Conservation (phyloP, 2,113 vertebrate genomes). For the Columba janthina region DNA sequence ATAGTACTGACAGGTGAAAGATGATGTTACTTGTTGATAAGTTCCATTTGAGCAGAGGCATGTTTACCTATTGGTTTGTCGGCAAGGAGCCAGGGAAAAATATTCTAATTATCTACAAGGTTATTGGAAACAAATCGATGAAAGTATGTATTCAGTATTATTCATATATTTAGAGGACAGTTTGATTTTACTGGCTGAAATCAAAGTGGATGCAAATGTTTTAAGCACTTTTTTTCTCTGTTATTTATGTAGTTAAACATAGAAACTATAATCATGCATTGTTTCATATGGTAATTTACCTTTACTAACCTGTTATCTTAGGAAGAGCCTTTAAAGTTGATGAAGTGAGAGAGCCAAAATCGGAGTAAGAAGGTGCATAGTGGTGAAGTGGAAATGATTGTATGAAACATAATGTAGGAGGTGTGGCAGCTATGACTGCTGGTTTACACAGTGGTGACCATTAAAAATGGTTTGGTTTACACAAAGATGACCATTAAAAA, state of each 20-base stretch:
- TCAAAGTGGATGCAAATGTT: conserved; percentile 68
- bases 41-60: neutral
- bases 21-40: neutral
- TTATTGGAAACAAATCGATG: conserved; percentile 35
- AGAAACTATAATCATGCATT: conserved; percentile 40
- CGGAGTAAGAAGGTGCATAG: conserved; percentile 18
- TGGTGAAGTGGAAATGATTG: neutral
- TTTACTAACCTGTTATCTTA: conserved; percentile 38
- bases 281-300: conserved; percentile 6
- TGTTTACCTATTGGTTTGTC: neutral
- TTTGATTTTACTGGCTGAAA: conserved; percentile 76
- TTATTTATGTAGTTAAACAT: conserved; percentile 64
- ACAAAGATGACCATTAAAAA: conserved; percentile 22
- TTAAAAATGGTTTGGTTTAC: neutral
- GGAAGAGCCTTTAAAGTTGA: conserved; percentile 15
- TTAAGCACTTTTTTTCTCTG: conserved; percentile 73
- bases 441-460: neutral
- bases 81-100: neutral
- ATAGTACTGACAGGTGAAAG: neutral
- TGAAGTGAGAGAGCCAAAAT: conserved; percentile 21
- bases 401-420: neutral
- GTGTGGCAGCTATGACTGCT: neutral
- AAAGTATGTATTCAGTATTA: conserved; percentile 73
- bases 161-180: conserved; percentile 52
- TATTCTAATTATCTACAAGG: neutral